A percentile compares a stretch with the other conserved stretches of the same genome.
Conservation (phyloP, 2,888 invertebrate species). For the Xanthorhoe designata region DNA sequence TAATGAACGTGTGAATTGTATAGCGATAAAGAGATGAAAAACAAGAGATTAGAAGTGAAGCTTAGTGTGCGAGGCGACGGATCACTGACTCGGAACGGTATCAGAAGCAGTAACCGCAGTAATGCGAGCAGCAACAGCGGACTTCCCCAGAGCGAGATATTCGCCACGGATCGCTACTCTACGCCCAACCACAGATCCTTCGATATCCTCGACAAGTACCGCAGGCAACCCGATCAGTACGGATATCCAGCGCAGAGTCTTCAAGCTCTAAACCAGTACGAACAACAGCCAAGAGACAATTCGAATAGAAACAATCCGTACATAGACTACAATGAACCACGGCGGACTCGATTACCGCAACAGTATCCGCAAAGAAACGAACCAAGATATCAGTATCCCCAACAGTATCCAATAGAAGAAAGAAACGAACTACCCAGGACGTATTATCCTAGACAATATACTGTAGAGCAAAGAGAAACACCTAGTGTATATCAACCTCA, state of each 20-base stretch:
- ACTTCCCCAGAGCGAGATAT: slow-evolving; percentile 76
- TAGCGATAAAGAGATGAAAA: slow-evolving; percentile 67
- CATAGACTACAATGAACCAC: slow-evolving; percentile 61
- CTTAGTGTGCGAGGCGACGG: slow-evolving; percentile 81
- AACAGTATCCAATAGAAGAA: slow-evolving; percentile 28
- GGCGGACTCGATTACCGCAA: slow-evolving; percentile 52
- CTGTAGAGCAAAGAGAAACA: slow-evolving; percentile 35
- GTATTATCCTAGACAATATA: slow-evolving; percentile 28
- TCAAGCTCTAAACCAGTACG: slow-evolving; percentile 71
- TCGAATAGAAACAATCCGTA: slow-evolving; percentile 63
- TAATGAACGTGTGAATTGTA: slow-evolving; percentile 11
- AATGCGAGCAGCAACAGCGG: slow-evolving; percentile 67
- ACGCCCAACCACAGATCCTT: slow-evolving; percentile 74
- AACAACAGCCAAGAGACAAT: slow-evolving; percentile 56
- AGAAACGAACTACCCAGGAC: slow-evolving; percentile 40
- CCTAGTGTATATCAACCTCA: slow-evolving; percentile 35
- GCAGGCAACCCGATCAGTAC: slow-evolving; percentile 66
- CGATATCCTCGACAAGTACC: slow-evolving; percentile 73
- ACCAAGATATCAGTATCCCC: slow-evolving; percentile 50
- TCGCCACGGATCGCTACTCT: slow-evolving; percentile 74
- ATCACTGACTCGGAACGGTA: slow-evolving; percentile 71
- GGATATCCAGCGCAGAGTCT: slow-evolving; percentile 78
- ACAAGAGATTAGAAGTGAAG: slow-evolving; percentile 79
- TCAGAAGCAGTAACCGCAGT: slow-evolving; percentile 75
- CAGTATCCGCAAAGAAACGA: slow-evolving; percentile 45